phyloP scores from a whole-genome alignment of 1,140 invertebrate genomes.

The Cotesia chilonis region DNA sequence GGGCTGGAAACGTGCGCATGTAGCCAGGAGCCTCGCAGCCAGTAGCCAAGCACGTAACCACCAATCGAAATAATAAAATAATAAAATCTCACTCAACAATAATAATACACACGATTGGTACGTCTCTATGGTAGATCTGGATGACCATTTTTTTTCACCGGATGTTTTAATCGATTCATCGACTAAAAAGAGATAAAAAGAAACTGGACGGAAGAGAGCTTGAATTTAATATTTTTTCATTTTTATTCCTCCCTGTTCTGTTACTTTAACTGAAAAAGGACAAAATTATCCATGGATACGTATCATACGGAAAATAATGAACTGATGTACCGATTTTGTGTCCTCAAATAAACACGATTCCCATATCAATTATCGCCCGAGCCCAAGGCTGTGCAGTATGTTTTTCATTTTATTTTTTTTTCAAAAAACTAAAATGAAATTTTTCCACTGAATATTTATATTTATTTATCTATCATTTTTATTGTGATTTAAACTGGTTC shows the following conservation, averaged over 20 bases:
- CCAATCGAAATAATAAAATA: conserved; percentile 39
- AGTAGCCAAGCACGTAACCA: conserved; percentile 30
- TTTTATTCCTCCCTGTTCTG: background rate
- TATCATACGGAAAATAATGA: background rate
- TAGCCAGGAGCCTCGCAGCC: conserved; percentile 5
- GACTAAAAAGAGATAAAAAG: conserved; percentile 7
- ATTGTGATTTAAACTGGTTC: background rate
- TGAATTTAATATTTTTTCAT: conserved; percentile 2
- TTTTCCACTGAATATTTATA: conserved; percentile 3
- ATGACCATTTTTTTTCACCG: conserved; percentile 18
- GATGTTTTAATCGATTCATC: conserved; percentile 38
- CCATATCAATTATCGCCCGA: conserved; percentile 30
- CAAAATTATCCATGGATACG: conserved; percentile 14
- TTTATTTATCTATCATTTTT: conserved; percentile 2
- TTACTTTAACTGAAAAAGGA: conserved; percentile 9
- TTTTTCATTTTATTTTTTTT: conserved; percentile 28
- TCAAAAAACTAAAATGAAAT: conserved; percentile 27
- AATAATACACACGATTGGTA: conserved; percentile 32
- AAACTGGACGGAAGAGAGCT: background rate
- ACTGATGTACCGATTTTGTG: conserved; percentile 25
- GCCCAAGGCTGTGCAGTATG: conserved; percentile 23
- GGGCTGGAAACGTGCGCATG: conserved; percentile 26
- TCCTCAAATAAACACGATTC: conserved; percentile 35
- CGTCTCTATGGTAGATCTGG: background rate
- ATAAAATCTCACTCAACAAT: conserved; percentile 35